Evolutionary conservation across 1,140 invertebrate genomes (phyloP), one percentile per base, ranked within the genome.

Genomic region (Caenorhabditis briggsae): DNA sequence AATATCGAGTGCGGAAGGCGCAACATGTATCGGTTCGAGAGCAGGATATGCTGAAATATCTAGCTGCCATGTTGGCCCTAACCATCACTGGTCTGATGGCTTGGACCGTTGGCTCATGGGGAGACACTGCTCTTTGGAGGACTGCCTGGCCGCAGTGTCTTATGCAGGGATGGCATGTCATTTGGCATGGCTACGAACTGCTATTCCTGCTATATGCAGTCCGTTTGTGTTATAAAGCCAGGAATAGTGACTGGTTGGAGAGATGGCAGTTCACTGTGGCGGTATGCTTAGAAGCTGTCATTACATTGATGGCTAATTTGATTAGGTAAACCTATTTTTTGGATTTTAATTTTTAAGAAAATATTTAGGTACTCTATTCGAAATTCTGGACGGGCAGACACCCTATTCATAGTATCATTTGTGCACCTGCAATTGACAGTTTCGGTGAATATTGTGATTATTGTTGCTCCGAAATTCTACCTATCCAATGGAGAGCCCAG

Each of bases 1-100:
- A 95, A 90, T 95, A 95, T 91, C 94, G 94, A 86, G 97, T 96
- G 7, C 94, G 96, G 65, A 97, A 97, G 93, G 96, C 96, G 1
- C 96, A 96, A 92, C 94, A 96, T 89, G 96, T 96, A 93, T 95
- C 96, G 59, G 94, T 97, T 18, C 94, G 95, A 64, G 96, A 97
- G 91, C 95, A 96, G 86, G 96, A 97, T 92, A 94, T 95, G 91
- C 94, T 96, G 86, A 96, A 95, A 92, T 96, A 96, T 92, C 93
- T 95, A 58, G 96, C 95, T 65, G 97, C 96, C 93, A 94, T 97
- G 93, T 94, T 96, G 0, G 96, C 96, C 5, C 96, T 96, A 94
- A 97, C 96, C 2, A 95, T 94, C 12, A 93, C 94, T 82, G 94
- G 89, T 7, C 86, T 92, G 16, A 20, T 92, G 43, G 91, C 89